Percentiles rank a stretch among this genome's conserved stretches.
phyloP scores from a whole-genome alignment of 2,888 invertebrate species.

The Microchrysa polita region DNA sequence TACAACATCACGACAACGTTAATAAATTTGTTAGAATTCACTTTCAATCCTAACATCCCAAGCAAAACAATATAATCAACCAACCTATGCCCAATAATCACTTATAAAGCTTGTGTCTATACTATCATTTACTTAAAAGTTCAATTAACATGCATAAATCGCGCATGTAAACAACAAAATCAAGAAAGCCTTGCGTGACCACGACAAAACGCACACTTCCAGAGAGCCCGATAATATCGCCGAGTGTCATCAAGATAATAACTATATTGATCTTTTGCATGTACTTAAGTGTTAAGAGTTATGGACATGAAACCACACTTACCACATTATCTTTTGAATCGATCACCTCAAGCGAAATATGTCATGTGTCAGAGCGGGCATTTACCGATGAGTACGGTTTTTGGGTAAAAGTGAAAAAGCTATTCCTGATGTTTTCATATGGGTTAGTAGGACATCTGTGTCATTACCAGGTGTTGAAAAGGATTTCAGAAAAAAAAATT shows the following conservation, averaged over 20 bases:
- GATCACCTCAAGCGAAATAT: neutral
- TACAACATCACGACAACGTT: too few relatives aligned
- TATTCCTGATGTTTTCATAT: too few relatives aligned
- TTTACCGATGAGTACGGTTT: too few relatives aligned
- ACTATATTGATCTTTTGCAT: conserved; percentile 16
- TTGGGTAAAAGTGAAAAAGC: too few relatives aligned
- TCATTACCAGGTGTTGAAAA: too few relatives aligned
- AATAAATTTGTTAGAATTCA: too few relatives aligned
- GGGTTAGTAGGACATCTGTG: too few relatives aligned
- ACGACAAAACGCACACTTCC: conserved; percentile 2
- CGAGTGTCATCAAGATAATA: conserved; percentile 16
- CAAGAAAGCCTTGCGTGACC: conserved; percentile 7
- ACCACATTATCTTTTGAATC: neutral
- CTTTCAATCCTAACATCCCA: too few relatives aligned
- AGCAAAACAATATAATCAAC: too few relatives aligned
- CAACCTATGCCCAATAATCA: too few relatives aligned
- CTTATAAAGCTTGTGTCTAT: too few relatives aligned
- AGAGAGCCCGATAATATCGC: neutral
- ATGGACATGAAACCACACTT: conserved; percentile 19
- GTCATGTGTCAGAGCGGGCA: neutral
- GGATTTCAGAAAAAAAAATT: too few relatives aligned
- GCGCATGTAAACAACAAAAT: neutral
- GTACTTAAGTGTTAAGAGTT: conserved; percentile 14
- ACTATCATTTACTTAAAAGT: neutral
- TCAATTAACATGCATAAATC: neutral